Conservation (phyloP, 2,888 invertebrate species). For the Cyaniris semiargus region DNA sequence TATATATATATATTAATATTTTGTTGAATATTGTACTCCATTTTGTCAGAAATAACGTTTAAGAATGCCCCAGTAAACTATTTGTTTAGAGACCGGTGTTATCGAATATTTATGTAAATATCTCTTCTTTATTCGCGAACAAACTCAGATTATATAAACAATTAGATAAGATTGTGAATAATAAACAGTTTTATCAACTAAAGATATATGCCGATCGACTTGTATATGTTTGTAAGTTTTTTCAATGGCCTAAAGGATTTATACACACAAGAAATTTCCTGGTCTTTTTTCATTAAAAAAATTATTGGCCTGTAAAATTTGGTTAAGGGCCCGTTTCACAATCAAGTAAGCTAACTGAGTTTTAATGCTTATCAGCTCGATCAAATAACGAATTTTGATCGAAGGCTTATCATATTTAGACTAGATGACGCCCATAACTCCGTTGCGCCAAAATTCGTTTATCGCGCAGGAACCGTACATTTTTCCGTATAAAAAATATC, state of each 20-base stretch:
- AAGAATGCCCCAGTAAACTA: conserved; percentile 24
- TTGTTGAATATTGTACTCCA: background rate
- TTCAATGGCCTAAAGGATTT: background rate
- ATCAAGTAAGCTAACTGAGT: too few species aligned
- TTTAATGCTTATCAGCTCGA: too few species aligned
- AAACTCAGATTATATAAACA: conserved; percentile 42
- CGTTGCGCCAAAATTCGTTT: too few species aligned
- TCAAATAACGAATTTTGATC: too few species aligned
- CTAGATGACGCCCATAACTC: too few species aligned
- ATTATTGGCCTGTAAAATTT: background rate
- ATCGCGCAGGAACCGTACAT: too few species aligned
- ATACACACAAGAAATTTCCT: background rate
- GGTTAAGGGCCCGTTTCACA: background rate
- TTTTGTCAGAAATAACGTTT: conserved; percentile 15
- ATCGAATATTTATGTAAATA: conserved; percentile 35
- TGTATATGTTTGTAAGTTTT: conserved; percentile 3
- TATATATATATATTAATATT: too few species aligned
- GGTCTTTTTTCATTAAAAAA: background rate
- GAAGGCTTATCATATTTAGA: too few species aligned
- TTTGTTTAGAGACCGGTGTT: conserved; percentile 27
- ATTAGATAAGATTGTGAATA: conserved; percentile 41
- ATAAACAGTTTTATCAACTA: conserved; percentile 35
- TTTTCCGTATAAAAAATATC: too few species aligned
- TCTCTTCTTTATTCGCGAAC: conserved; percentile 43
- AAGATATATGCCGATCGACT: conserved; percentile 1